These are phyloP conservation scores for Alentia gelatinosa DNA, from an alignment of 2,888 invertebrate species.

Conservation along the genomic window DNA sequence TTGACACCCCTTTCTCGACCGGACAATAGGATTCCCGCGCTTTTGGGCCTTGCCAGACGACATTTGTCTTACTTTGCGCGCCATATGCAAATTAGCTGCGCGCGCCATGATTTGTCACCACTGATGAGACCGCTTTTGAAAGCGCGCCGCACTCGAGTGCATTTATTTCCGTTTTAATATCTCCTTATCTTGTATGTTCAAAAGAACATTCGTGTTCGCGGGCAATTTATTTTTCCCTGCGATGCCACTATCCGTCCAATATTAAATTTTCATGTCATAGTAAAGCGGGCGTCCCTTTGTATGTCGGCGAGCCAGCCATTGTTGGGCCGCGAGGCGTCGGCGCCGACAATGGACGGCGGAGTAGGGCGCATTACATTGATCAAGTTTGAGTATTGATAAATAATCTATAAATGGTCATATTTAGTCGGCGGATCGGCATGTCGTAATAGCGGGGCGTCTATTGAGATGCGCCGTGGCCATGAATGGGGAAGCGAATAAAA, in stretches of 20 bases:
- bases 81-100: slow-evolving; percentile 38
- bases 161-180: slow-evolving; percentile 56
- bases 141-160: slow-evolving; percentile 37
- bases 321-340: slow-evolving; percentile 22
- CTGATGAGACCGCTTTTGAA: slow-evolving; percentile 12
- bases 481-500: slow-evolving; percentile 21
- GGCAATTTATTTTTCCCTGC: slow-evolving; percentile 49
- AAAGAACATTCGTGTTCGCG: slow-evolving; percentile 53
- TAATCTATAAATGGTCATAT: slow-evolving; percentile 54
- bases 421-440: background rate
- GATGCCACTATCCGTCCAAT: slow-evolving; percentile 33
- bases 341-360: slow-evolving; percentile 19
- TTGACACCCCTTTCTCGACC: slow-evolving; percentile 14
- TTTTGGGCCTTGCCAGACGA: background rate
- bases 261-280: slow-evolving; percentile 55
- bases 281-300: slow-evolving; percentile 37
- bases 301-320: slow-evolving; percentile 9
- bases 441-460: slow-evolving; percentile 30
- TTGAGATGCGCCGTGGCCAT: slow-evolving; percentile 12
- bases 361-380: slow-evolving; percentile 50
- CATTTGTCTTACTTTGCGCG: slow-evolving; percentile 54
- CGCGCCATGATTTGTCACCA: slow-evolving; percentile 44
- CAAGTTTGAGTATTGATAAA: slow-evolving; percentile 52
- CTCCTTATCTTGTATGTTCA: slow-evolving; percentile 56
- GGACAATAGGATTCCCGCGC: slow-evolving; percentile 30